Evolutionary conservation across 2,888 invertebrate genomes (phyloP), one percentile per base, ranked within the genome.

Genomic region (Macaria notata): DNA sequence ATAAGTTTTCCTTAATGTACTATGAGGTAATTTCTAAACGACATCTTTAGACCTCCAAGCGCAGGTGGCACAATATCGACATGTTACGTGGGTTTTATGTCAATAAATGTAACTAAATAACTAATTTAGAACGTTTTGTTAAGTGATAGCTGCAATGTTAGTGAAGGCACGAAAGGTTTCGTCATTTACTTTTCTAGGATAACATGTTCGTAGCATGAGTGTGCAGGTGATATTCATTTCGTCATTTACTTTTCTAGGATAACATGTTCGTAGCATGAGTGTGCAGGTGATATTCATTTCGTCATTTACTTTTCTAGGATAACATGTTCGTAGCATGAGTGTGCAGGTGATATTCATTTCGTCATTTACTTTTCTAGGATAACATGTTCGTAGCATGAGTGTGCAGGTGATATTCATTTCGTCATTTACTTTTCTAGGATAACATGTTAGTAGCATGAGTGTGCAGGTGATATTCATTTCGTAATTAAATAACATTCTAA

Each of bases 61-160:
- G 48, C 54, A 59, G 54, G 51, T 55, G 59, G 44, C 30, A 8
- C 49, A 53, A 46, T 46, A 54, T 54, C 50, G 49, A 41, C 7
- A 53, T 46, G 9, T 53, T 54, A 58, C 54, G 54, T 46, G 54
- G 46, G 56, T 41, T 62, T 9, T 49, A 43, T 52, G 42, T 49
- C 52, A 44, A 39, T 36, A 41, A 41, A 41, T 44, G 29, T 39
- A 39, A 30, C 29, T 42, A 9, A 19, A 9, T 38, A 41, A 49
- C 30, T 52, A 48, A 45, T 36, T 29, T 8, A 38, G 46, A 46
- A 29, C 39, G 31, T 44, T 48, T 56, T 44, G 9, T 38, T 51
- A 39, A 41, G 30, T 47, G 47, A 51, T 48, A 41, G 56, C 43
- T 6, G n/a, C 19, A 29, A 43, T 42, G 47, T 42, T 43, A 8